These are phyloP conservation scores for Meiosimyza decipiens DNA, from an alignment of 2,888 invertebrate genomes.

Conservation along the genomic window DNA sequence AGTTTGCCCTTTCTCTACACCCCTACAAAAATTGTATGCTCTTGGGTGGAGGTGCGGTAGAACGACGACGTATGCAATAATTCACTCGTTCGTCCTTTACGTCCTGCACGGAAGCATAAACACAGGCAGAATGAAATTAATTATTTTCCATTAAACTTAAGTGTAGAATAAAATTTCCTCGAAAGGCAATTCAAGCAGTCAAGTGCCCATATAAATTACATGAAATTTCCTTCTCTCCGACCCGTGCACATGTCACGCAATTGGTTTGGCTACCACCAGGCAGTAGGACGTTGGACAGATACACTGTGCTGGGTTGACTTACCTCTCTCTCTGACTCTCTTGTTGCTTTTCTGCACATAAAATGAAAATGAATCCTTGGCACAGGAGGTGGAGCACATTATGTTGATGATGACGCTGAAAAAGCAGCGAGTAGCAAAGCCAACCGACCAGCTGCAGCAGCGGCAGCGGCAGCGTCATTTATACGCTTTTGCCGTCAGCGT, in stretches of 20 bases:
- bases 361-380: not conserved
- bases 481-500: constrained; percentile 12
- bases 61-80: constrained; percentile 47
- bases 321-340: not conserved
- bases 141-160: constrained; percentile 68
- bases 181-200: constrained; percentile 68
- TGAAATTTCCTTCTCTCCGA: constrained; percentile 52
- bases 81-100: constrained; percentile 44
- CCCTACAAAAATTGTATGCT: not conserved
- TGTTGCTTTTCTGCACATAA: too few relatives aligned
- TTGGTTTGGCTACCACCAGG: too few relatives aligned
- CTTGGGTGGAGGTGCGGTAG: constrained; percentile 19
- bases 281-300: not conserved
- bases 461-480: constrained; percentile 18
- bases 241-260: too few relatives aligned
- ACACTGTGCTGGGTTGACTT: not conserved
- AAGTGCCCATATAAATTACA: constrained; percentile 68
- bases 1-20: not conserved
- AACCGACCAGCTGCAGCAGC: not conserved
- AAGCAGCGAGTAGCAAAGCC: not conserved
- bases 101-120: constrained; percentile 19
- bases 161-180: constrained; percentile 66
- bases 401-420: constrained; percentile 6
- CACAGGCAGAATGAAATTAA: constrained; percentile 66
- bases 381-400: constrained; percentile 29